These are phyloP conservation scores for Cryptotis parvus DNA, from an alignment of 2,113 vertebrate species.

Conservation along the genomic window DNA sequence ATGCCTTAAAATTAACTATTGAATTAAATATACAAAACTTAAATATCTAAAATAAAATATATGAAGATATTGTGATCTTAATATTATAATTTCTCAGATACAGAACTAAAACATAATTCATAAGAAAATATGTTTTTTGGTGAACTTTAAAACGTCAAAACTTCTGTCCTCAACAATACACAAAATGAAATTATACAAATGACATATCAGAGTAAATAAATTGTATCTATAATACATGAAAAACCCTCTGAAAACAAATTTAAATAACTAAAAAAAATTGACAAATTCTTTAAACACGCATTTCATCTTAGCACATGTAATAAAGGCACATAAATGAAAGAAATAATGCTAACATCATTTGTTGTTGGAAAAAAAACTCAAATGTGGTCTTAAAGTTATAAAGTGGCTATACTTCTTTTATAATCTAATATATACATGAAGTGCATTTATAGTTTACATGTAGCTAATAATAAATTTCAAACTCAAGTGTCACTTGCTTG, in stretches of 20 bases:
- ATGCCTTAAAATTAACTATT: neutral
- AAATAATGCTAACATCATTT: neutral
- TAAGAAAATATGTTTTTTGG: too few relatives aligned
- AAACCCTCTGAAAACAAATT: neutral
- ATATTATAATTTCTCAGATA: neutral
- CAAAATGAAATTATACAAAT: neutral
- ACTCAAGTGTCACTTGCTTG: neutral
- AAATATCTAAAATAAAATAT: neutral
- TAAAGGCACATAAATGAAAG: too few relatives aligned
- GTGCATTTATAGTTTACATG: too few relatives aligned
- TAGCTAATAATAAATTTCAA: neutral
- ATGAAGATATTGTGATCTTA: too few relatives aligned
- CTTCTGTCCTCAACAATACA: too few relatives aligned
- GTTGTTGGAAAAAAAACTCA: neutral
- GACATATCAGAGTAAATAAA: neutral
- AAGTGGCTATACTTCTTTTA: too few relatives aligned
- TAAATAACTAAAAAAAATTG: neutral
- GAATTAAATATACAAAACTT: neutral
- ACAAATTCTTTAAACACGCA: neutral
- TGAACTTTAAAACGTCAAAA: neutral
- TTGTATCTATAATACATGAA: neutral
- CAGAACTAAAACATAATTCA: neutral
- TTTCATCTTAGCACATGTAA: neutral
- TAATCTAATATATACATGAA: too few relatives aligned
- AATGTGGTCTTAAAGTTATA: too few relatives aligned